These are phyloP conservation scores for cattle (Bos taurus) DNA, from an alignment of 2,113 vertebrate species.

Conservation along the genomic window DNA sequence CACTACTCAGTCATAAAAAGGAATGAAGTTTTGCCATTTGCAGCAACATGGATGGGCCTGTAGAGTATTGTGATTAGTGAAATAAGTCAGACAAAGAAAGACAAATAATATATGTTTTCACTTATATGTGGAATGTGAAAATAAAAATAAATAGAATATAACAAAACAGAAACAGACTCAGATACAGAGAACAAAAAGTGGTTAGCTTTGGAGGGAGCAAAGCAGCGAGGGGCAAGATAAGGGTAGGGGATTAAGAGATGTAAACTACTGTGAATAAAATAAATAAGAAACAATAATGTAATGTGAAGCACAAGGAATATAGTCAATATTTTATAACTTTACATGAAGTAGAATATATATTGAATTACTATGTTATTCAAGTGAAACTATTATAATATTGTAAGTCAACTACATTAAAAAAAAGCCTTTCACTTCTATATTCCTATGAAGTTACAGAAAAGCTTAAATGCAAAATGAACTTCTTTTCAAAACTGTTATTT, in stretches of 20 bases:
- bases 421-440: not conserved
- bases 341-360: not conserved
- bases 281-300: not conserved
- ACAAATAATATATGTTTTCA: not conserved
- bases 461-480: not conserved
- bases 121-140: not conserved
- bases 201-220: not conserved
- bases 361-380: not conserved
- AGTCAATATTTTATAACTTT: not conserved
- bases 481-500: not conserved
- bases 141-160: not conserved
- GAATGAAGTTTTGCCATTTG: not conserved
- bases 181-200: not conserved
- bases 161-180: not conserved
- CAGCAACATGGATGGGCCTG: not conserved
- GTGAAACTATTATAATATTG: not conserved
- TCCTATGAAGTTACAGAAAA: not conserved
- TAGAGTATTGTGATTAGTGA: not conserved
- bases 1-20: not conserved
- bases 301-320: not conserved
- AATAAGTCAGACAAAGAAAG: not conserved
- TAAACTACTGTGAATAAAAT: not conserved
- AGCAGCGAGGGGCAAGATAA: not conserved
- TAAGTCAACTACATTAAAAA: not conserved
- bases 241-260: not conserved